A percentile compares a stretch with the other conserved stretches of the same genome.
Evolutionary conservation across 2,797 vertebrate genomes (phyloP).

Genomic region (Gymnothorax javanicus): DNA sequence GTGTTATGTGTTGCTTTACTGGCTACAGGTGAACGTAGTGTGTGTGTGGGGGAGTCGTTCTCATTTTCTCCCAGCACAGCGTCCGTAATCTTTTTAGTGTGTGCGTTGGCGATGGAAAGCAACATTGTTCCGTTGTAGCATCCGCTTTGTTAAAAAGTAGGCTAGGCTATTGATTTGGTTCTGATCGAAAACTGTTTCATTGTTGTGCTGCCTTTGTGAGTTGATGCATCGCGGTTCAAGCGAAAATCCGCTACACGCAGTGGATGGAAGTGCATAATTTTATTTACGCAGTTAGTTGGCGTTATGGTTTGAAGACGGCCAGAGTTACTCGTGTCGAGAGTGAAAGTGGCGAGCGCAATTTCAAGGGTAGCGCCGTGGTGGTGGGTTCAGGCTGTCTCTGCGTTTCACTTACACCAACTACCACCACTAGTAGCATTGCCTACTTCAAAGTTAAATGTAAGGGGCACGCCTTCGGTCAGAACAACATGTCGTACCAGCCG

Average conservation of each 20-base stretch:
- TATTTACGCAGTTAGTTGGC: not conserved
- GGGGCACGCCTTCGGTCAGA: not conserved
- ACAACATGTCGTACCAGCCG: too few relatives aligned
- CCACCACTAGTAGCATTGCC: not conserved
- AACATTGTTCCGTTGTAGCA: not conserved
- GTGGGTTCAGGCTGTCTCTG: not conserved
- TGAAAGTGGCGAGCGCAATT: constrained; percentile 1
- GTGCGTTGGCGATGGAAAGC: not conserved
- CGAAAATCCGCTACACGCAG: not conserved
- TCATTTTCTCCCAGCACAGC: too few relatives aligned
- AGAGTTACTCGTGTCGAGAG: not conserved
- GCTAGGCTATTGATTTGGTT: not conserved
- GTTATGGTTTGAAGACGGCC: not conserved
- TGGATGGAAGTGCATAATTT: not conserved
- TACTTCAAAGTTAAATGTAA: not conserved
- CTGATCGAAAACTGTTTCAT: not conserved
- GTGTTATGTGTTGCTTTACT: not conserved
- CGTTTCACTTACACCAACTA: constrained; percentile 2
- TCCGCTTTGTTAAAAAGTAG: constrained; percentile 5
- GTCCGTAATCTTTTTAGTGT: not conserved
- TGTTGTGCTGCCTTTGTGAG: not conserved
- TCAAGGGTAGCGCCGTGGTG: not conserved
- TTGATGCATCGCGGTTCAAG: not conserved
- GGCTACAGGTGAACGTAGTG: not conserved
- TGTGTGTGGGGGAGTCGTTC: not conserved